Base-by-base conservation (phyloP, 2,888 invertebrate genomes). In the Drosophila algonquin region DNA sequence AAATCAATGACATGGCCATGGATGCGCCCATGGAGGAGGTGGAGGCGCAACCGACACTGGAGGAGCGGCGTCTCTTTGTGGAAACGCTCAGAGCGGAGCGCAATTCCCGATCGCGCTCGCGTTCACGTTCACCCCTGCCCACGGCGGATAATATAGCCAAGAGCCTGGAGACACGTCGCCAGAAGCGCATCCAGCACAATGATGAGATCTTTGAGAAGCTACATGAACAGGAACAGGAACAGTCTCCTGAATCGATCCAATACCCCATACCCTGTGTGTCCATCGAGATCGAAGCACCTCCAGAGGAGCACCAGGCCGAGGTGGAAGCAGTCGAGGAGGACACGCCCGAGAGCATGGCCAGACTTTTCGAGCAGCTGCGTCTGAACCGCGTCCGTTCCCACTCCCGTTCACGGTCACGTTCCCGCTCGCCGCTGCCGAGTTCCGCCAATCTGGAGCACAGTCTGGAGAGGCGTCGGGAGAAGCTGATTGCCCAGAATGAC, bases 401-500 rank as follows among this genome's bases (percentile, higher is more conserved):
- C 35, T 76, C 89, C 5, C 79, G 77, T 44, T 76, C 89, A 2
- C 77, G 77, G 7, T 81, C 89, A 2, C 80, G 85, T 2, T 87
- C 87, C 12, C 67, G 80, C 21, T 79, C 88, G 1, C 88, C 88
- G 0, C 50, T 89, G 18, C 90, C 90, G 2, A 79, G 74, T 6
- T 72, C 81, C 0, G 76, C 76, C 18, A 88, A 90, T 55, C 45
- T 90, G 27, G 86, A 79, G 44, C 86, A 81, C n/a, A 89, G 89
- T 3, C 40, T 90, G 24, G 81, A 88, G 35, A 63, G 69, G 2
- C 77, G 90, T 0, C 77, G 89, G 0, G 79, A 73, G n/a, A 83
- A 80, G 52, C 46, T 89, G 12, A 89, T 90, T 32, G 89, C 89
- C 0, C 84, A 81, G 53, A 90, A 83, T 12, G 89, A 90, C 60